These are phyloP conservation scores for Microctenopoma stevenorrisi DNA, from an alignment of 2,797 vertebrate genomes.

Conservation along the genomic window DNA sequence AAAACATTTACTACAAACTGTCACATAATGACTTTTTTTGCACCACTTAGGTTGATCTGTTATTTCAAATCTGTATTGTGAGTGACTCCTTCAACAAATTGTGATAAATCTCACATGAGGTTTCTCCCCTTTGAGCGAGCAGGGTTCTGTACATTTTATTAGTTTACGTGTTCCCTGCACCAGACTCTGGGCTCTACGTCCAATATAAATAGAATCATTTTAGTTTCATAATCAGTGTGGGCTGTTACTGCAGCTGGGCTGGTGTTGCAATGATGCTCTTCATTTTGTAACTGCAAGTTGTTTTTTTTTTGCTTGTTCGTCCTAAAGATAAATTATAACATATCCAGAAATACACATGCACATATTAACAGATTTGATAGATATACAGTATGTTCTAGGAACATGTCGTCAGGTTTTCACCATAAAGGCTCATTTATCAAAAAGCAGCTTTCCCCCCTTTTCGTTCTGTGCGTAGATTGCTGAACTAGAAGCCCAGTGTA, in stretches of 20 bases:
- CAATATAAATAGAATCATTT: conserved; percentile 65
- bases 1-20: conserved; percentile 1
- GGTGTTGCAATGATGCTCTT: conserved; percentile 23
- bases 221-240: conserved; percentile 69
- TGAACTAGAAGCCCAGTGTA: conserved; percentile 90
- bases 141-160: conserved; percentile 32
- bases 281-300: conserved; percentile 23
- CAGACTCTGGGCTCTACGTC: conserved; percentile 31
- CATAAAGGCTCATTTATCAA: neutral
- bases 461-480: conserved; percentile 81
- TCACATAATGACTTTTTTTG: conserved; percentile 4
- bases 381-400: conserved; percentile 3
- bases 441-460: neutral
- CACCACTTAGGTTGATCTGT: neutral
- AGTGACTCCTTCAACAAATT: neutral
- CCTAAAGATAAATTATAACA: neutral
- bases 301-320: conserved; percentile 5
- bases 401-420: neutral
- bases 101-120: neutral
- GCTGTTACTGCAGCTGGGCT: conserved; percentile 54
- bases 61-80: conserved; percentile 9
- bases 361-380: neutral
- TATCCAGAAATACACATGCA: conserved; percentile 6
- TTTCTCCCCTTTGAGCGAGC: neutral
- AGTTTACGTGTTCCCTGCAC: conserved; percentile 43